Base-by-base conservation (phyloP, 1,140 invertebrate species). In the Trichonephila clavata region DNA sequence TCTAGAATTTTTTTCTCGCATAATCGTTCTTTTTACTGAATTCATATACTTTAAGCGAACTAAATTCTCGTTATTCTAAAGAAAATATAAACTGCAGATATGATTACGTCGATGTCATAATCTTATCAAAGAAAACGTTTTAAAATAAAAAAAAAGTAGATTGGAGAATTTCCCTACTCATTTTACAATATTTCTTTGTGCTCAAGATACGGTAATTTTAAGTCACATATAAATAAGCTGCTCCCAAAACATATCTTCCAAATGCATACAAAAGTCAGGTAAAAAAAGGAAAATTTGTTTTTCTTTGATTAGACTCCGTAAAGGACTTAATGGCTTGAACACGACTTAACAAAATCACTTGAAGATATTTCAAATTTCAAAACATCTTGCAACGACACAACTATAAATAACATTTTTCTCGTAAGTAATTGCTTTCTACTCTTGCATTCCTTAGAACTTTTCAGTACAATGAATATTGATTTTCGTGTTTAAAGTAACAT, bases 311-410 rank as follows among this genome's bases (percentile, higher is more conserved):
- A 92, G 84, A 86, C 59, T 86, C 65, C 4, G 60, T n/a, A 71
- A 86, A 92, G 24, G 77, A 92, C 83, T 92, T 92, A 92, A 92
- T 92, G 91, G 91, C n/a, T 50, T 60, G 83, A 92, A 71, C 83
- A 71, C 63, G 39, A 86, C 83, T 92, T 60, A 59, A 77, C 63
- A 92, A 86, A 92, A 92, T 86, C 91, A 92, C 80, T 86, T 84
- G 61, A 86, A 92, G 86, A 86, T 92, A 86, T 92, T 92, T 92
- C 83, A 92, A 60, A 92, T 86, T 92, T 92, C 32, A 83, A 39
- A 92, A 77, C 91, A 92, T 92, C 91, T 92, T 92, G 91, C 50
- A 18, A 20, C 83, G 91, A 92, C 91, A 92, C 91, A 92, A 86
- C 81, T 86, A 86, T 86, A 92, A 92, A 92, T 86, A 92, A 92